These are phyloP conservation scores for Capra hircus DNA, from an alignment of 2,113 vertebrate genomes.

Conservation along the genomic window DNA sequence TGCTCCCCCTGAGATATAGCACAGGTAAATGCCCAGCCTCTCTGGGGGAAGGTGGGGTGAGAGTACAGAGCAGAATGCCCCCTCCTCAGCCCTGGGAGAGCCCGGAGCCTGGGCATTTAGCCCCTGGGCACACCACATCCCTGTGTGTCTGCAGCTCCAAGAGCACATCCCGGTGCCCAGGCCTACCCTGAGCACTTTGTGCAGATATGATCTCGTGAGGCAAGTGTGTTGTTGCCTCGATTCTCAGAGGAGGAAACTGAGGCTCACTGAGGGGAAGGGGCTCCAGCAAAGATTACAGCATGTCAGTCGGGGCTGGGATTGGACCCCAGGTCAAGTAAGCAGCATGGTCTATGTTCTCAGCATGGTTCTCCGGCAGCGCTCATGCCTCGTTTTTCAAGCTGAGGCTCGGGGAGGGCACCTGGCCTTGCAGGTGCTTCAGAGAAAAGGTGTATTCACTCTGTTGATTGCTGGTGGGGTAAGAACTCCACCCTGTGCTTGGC, in stretches of 20 bases:
- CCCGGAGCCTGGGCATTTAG: neutral
- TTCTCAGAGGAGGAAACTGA: neutral
- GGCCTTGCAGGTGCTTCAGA: neutral
- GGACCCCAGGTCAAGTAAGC: neutral
- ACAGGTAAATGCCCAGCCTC: neutral
- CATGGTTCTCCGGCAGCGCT: no score
- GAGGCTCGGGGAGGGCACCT: neutral
- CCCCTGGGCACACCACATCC: neutral
- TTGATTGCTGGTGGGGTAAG: neutral
- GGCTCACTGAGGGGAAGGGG: neutral
- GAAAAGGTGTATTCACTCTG: neutral
- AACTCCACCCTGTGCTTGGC: neutral
- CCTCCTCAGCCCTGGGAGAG: neutral
- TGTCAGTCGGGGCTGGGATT: neutral
- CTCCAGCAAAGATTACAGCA: neutral
- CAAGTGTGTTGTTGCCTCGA: fast-evolving
- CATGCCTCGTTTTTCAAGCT: neutral
- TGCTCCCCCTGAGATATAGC: neutral
- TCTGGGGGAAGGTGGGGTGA: no score
- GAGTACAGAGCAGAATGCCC: neutral
- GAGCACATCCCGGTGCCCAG: no score
- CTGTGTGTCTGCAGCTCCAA: neutral
- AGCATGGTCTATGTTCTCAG: neutral
- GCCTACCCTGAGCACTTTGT: neutral
- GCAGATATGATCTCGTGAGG: fast-evolving